phyloP scores from a whole-genome alignment of 2,797 vertebrate species.

The Brachyalestes nurse region DNA sequence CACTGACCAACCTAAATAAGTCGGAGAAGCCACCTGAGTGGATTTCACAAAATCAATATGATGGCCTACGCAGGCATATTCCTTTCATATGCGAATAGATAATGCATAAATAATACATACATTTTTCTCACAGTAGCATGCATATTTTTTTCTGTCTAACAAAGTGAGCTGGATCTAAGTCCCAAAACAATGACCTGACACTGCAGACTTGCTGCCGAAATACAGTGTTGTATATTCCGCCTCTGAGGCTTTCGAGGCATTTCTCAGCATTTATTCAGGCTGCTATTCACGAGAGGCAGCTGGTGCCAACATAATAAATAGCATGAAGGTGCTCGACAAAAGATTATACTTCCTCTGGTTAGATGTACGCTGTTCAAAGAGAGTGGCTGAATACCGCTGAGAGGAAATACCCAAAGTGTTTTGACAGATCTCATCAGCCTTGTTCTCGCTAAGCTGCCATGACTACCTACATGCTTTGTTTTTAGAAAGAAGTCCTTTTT shows the following conservation, averaged over 20 bases:
- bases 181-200: constrained; percentile 1
- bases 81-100: not conserved
- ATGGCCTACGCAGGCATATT: not conserved
- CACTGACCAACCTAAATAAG: not conserved
- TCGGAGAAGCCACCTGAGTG: not conserved
- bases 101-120: not conserved
- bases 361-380: constrained; percentile 15
- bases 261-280: constrained; percentile 23
- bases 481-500: not conserved
- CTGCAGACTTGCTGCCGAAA: not conserved
- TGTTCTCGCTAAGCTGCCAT: constrained; percentile 13
- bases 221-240: not conserved
- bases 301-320: constrained; percentile 17
- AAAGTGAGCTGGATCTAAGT: not conserved
- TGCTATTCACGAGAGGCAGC: constrained; percentile 22
- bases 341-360: constrained; percentile 6
- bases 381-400: constrained; percentile 13
- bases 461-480: constrained; percentile 9
- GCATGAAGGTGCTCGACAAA: constrained; percentile 15
- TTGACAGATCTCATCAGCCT: constrained; percentile 4
- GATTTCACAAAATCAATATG: not conserved
- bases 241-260: not conserved
- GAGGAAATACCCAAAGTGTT: constrained; percentile 6
- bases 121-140: not conserved
- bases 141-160: not conserved